These are phyloP conservation scores for Mystacornis crossleyi DNA, from an alignment of 2,113 vertebrate species.

Conservation along the genomic window DNA sequence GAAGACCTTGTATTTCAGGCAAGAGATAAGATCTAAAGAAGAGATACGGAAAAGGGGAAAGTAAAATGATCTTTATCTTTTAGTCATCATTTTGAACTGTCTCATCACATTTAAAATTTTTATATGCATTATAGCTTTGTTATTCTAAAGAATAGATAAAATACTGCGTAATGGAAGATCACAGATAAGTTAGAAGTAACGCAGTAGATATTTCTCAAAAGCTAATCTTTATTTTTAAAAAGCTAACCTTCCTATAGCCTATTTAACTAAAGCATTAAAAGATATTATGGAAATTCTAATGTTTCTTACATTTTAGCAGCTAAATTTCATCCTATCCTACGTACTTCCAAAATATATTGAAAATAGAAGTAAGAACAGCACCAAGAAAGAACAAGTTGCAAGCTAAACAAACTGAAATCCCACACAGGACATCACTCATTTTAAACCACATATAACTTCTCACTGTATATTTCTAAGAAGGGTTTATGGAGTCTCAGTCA, in stretches of 20 bases:
- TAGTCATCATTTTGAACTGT: constrained; percentile 41
- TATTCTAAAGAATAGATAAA: constrained; percentile 52
- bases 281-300: background rate
- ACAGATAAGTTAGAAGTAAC: background rate
- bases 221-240: constrained; percentile 37
- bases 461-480: background rate
- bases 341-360: background rate
- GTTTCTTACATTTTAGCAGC: background rate
- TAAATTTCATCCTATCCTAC: background rate
- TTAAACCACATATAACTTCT: background rate
- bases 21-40: constrained; percentile 46
- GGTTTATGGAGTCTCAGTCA: background rate
- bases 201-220: constrained; percentile 27
- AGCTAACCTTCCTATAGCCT: background rate
- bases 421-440: background rate
- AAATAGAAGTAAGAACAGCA: constrained; percentile 24
- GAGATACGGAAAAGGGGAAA: background rate
- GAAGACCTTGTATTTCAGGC: constrained; percentile 48
- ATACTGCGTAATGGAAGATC: background rate
- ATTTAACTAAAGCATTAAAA: background rate
- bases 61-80: constrained; percentile 25
- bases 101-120: constrained; percentile 38
- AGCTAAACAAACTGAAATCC: constrained; percentile 11
- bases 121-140: background rate
- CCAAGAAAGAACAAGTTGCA: background rate